A percentile compares a stretch with the other conserved stretches of the same genome.
These are phyloP conservation scores for Mylabris sibirica DNA, from an alignment of 2,888 invertebrate genomes.

Conservation along the genomic window DNA sequence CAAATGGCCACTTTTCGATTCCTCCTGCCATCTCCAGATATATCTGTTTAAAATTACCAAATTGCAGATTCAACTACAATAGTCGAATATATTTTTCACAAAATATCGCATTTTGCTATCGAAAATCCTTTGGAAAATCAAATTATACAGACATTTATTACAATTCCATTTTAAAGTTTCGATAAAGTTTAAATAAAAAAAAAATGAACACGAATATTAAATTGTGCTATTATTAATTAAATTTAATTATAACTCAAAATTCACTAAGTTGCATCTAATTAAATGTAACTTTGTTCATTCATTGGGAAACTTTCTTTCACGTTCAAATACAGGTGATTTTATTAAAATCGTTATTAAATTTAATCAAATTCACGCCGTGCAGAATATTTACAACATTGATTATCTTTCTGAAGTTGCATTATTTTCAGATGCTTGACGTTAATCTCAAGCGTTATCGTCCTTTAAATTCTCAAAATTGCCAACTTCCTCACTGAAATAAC, in stretches of 20 bases:
- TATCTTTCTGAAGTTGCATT: constrained; percentile 17
- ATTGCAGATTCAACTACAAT: constrained; percentile 34
- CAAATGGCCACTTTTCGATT: constrained; percentile 44
- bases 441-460: no score
- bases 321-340: constrained; percentile 27
- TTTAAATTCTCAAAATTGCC: no score
- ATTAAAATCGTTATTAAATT: constrained; percentile 21
- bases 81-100: constrained; percentile 16
- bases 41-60: constrained; percentile 40
- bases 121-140: not conserved
- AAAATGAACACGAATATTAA: not conserved
- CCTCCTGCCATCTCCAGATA: constrained; percentile 40
- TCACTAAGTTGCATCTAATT: constrained; percentile 27
- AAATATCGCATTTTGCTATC: not conserved
- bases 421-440: not conserved
- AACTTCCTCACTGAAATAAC: no score
- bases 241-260: constrained; percentile 18
- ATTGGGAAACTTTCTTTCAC: constrained; percentile 20
- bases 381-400: not conserved
- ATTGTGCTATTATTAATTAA: constrained; percentile 14
- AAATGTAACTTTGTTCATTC: constrained; percentile 22
- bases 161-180: not conserved
- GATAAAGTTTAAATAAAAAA: not conserved
- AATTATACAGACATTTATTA: not conserved
- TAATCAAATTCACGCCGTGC: not conserved